Conservation (phyloP, 2,797 vertebrate genomes). For the Lates japonicus region DNA sequence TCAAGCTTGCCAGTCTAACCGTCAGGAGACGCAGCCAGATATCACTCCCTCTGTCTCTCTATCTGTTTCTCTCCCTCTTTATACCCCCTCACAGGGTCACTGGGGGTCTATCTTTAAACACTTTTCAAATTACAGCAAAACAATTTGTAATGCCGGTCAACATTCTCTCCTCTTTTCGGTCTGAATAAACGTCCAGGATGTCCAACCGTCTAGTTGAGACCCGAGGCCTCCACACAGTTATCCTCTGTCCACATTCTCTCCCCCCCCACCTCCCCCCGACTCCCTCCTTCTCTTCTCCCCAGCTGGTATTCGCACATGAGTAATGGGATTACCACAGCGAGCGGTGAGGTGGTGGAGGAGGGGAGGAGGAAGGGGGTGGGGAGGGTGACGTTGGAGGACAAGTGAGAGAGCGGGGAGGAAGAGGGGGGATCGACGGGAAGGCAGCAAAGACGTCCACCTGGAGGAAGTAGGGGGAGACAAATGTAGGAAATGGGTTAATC, state of each 20-base stretch:
- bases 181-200: constrained; percentile 29
- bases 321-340: constrained; percentile 88
- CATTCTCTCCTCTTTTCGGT: constrained; percentile 30
- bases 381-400: constrained; percentile 70
- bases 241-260: constrained; percentile 78
- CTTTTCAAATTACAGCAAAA: constrained; percentile 32
- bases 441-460: constrained; percentile 46
- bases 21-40: constrained; percentile 79
- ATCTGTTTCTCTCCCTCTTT: constrained; percentile 20
- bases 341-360: constrained; percentile 73
- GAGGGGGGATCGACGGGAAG: constrained; percentile 61
- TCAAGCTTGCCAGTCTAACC: constrained; percentile 86
- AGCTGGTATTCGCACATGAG: constrained; percentile 88
- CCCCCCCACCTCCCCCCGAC: constrained; percentile 50
- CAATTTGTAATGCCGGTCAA: constrained; percentile 37
- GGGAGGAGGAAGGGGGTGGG: constrained; percentile 53
- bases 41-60: constrained; percentile 66
- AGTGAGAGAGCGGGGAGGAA: constrained; percentile 63
- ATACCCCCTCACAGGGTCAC: constrained; percentile 10
- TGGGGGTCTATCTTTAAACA: constrained; percentile 17
- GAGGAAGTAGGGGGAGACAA: constrained; percentile 31
- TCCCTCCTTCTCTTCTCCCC: constrained; percentile 69
- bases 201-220: constrained; percentile 62
- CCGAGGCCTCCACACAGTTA: constrained; percentile 69
- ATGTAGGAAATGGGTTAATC: neutral